A percentile compares a stretch with the other conserved stretches of the same genome.
phyloP scores from a whole-genome alignment of 2,113 vertebrate species.

The Dromaius novaehollandiae region DNA sequence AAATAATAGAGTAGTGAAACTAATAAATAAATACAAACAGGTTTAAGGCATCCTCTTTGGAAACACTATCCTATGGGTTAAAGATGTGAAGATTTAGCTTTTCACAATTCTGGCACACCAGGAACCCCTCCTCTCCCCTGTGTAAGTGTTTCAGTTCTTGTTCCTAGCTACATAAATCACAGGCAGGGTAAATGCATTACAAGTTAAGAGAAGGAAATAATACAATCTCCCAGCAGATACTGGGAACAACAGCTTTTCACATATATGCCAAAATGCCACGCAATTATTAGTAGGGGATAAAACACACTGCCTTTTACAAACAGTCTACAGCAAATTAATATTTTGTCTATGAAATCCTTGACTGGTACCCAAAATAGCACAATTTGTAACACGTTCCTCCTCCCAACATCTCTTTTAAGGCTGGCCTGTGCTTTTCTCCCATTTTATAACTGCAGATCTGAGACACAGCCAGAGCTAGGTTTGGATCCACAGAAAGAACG shows the following conservation, averaged over 20 bases:
- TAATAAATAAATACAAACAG: constrained; percentile 18
- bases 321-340: neutral
- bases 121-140: neutral
- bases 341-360: neutral
- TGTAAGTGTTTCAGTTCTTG: constrained; percentile 37
- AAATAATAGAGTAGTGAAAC: neutral
- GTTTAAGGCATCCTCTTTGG: neutral
- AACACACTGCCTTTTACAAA: neutral
- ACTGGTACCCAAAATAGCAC: neutral
- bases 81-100: neutral
- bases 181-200: constrained; percentile 16
- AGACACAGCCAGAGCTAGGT: neutral
- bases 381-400: neutral
- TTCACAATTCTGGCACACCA: neutral
- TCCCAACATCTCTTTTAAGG: neutral
- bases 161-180: constrained; percentile 61
- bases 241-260: constrained; percentile 9
- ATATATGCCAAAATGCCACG: neutral
- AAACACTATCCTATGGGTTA: neutral
- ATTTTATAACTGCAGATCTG: neutral
- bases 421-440: neutral
- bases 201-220: constrained; percentile 34
- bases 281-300: neutral
- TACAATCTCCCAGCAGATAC: constrained; percentile 30
- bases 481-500: neutral